phyloP scores from a whole-genome alignment of 2,113 vertebrate species.

The Reinhardtius hippoglossoides region DNA sequence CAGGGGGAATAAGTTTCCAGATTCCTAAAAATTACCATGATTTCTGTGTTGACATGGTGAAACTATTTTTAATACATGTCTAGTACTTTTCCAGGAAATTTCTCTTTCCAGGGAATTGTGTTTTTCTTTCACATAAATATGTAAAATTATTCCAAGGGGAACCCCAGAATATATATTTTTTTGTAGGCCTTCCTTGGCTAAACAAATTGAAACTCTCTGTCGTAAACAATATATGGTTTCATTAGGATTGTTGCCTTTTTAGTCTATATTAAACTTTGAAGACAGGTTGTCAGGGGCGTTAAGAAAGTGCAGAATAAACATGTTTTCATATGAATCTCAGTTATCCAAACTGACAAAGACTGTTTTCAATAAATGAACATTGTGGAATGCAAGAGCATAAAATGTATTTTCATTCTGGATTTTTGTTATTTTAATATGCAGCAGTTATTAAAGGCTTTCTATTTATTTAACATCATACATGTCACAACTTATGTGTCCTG shows the following conservation, averaged over 20 bases:
- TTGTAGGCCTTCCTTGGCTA: too few relatives aligned
- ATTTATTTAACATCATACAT: neutral
- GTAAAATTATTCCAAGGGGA: too few relatives aligned
- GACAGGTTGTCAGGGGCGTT: neutral
- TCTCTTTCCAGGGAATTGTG: too few relatives aligned
- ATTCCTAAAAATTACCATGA: too few relatives aligned
- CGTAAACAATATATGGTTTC: neutral
- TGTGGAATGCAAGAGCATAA: slow-evolving; percentile 30
- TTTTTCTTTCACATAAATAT: too few relatives aligned
- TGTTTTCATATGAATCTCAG: neutral
- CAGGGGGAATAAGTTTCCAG: too few relatives aligned
- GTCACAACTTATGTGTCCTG: neutral
- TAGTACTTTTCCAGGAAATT: too few relatives aligned
- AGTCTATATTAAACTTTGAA: neutral
- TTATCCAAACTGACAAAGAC: too few relatives aligned
- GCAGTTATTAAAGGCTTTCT: neutral
- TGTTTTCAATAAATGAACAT: neutral
- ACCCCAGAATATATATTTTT: too few relatives aligned
- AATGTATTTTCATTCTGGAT: neutral
- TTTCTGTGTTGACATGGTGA: too few relatives aligned
- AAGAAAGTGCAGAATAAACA: neutral
- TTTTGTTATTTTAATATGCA: neutral
- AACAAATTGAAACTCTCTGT: too few relatives aligned
- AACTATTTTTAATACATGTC: too few relatives aligned
- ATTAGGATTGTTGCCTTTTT: neutral